A percentile compares a stretch with the other conserved stretches of the same genome.
phyloP scores from a whole-genome alignment of 2,113 vertebrate species.

The Motacilla alba region DNA sequence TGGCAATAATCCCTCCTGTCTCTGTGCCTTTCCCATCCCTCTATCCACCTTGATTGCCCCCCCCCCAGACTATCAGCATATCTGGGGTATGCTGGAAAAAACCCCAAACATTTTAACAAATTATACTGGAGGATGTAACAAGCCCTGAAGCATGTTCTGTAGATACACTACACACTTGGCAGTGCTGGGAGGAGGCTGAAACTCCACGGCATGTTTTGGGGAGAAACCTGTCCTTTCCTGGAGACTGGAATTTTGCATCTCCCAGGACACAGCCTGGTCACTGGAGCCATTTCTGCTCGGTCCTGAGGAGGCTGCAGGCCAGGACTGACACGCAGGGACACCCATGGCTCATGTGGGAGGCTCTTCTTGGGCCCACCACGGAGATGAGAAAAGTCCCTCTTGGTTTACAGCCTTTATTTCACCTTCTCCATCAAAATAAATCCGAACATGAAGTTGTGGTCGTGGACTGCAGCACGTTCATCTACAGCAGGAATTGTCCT shows the following conservation, averaged over 20 bases:
- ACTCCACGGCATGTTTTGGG: background rate
- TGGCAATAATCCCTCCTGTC: background rate
- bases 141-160: background rate
- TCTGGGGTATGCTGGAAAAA: fast-evolving
- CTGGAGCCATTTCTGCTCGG: fast-evolving
- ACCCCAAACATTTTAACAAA: background rate
- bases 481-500: background rate
- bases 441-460: fast-evolving
- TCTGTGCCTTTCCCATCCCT: background rate
- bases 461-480: background rate
- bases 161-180: background rate
- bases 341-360: background rate
- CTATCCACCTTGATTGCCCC: fast-evolving
- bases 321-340: background rate
- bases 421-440: background rate
- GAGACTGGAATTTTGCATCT: background rate
- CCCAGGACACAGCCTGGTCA: background rate
- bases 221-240: background rate
- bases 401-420: background rate
- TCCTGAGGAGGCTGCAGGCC: background rate
- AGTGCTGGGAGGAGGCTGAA: background rate
- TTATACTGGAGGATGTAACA: fast-evolving
- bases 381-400: background rate
- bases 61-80: fast-evolving
- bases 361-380: background rate